Percentiles rank a stretch among this genome's conserved stretches.
phyloP scores from a whole-genome alignment of 1,140 invertebrate species.

The Liolophura sinensis region DNA sequence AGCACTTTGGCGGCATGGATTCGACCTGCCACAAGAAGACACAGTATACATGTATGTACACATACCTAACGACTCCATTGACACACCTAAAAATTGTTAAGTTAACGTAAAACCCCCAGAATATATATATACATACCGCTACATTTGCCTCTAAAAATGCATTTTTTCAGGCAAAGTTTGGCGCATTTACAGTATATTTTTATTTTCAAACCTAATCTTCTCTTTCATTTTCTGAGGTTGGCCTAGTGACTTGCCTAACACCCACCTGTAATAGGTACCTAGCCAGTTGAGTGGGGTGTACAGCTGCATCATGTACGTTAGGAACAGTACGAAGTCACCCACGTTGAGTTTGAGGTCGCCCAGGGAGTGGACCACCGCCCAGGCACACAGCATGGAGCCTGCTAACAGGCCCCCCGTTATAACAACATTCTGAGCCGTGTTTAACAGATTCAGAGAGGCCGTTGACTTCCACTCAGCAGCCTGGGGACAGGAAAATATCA shows the following conservation, averaged over 20 bases:
- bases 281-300: conserved; percentile 97
- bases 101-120: too few species aligned
- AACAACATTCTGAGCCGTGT: conserved; percentile 86
- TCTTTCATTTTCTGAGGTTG: too few species aligned
- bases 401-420: conserved; percentile 83
- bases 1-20: too few species aligned
- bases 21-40: too few species aligned
- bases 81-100: too few species aligned
- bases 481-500: conserved; percentile 66
- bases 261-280: conserved; percentile 79
- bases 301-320: conserved; percentile 93
- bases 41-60: too few species aligned
- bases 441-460: conserved; percentile 85
- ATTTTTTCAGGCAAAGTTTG: too few species aligned
- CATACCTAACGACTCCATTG: too few species aligned
- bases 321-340: conserved; percentile 94
- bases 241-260: background rate
- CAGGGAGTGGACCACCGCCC: conserved; percentile 64
- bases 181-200: too few species aligned
- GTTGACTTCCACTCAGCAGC: conserved; percentile 84
- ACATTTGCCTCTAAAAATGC: too few species aligned
- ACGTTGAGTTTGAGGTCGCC: conserved; percentile 70
- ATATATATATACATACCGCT: too few species aligned
- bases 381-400: conserved; percentile 85
- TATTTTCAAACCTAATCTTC: too few species aligned